phyloP scores from a whole-genome alignment of 2,113 vertebrate genomes.

The Oncorhynchus keta region DNA sequence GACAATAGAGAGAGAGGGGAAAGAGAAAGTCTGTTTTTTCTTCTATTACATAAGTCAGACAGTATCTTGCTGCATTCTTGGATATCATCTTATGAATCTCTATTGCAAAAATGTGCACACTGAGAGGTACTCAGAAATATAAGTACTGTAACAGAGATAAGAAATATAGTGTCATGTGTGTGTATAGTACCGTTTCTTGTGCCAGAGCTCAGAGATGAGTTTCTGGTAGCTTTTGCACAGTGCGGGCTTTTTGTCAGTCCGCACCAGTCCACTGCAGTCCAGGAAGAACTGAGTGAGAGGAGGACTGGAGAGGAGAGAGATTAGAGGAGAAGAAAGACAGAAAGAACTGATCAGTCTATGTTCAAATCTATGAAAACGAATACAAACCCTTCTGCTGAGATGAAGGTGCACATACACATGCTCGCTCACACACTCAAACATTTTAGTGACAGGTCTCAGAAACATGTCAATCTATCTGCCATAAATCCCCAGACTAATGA shows the following conservation, averaged over 20 bases:
- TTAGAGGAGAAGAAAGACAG: too few relatives aligned
- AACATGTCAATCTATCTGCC: background rate
- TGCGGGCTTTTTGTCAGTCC: constrained; percentile 96
- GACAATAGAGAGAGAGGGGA: constrained; percentile 2
- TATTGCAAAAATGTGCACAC: too few relatives aligned
- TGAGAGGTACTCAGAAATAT: too few relatives aligned
- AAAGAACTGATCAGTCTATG: too few relatives aligned
- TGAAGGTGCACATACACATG: too few relatives aligned
- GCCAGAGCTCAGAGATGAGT: constrained; percentile 96
- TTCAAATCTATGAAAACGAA: too few relatives aligned
- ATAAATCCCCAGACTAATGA: background rate
- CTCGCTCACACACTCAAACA: background rate
- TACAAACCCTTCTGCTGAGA: too few relatives aligned
- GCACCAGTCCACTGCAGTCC: constrained; percentile 93
- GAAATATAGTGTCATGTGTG: background rate
- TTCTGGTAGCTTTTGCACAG: constrained; percentile 98
- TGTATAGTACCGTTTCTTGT: constrained; percentile 89
- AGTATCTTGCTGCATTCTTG: too few relatives aligned
- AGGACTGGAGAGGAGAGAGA: constrained; percentile 72
- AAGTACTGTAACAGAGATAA: too few relatives aligned
- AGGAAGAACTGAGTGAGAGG: constrained; percentile 98
- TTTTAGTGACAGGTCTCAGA: background rate
- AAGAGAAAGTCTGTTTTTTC: background rate
- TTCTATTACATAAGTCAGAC: too few relatives aligned
- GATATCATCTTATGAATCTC: too few relatives aligned